Percentiles rank a stretch among this genome's conserved stretches.
Conservation (phyloP, 2,888 invertebrate genomes). For the Laspeyria flexula region DNA sequence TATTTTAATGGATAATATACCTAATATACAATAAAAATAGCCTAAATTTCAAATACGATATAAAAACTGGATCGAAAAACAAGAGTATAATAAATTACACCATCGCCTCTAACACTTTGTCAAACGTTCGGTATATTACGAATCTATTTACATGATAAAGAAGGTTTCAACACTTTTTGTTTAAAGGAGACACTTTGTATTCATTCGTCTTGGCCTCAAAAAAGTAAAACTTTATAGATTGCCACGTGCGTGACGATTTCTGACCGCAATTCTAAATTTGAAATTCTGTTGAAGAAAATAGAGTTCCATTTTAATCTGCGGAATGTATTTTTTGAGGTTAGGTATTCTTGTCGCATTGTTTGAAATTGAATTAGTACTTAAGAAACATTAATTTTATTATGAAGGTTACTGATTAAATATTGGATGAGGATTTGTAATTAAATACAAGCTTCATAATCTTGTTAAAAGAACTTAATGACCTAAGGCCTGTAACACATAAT, state of each 20-base stretch:
- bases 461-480: too few relatives aligned
- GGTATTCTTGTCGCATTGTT: neutral
- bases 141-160: conserved; percentile 35
- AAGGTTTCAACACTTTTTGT: conserved; percentile 8
- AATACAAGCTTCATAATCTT: too few relatives aligned
- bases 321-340: neutral
- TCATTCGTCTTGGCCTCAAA: conserved; percentile 12
- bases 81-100: conserved; percentile 18
- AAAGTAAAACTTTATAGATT: conserved; percentile 6
- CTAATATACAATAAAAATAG: neutral
- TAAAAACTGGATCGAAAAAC: conserved; percentile 13
- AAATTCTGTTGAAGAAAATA: neutral
- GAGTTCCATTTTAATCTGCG: neutral
- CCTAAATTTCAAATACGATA: conserved; percentile 4
- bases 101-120: conserved; percentile 19
- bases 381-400: conserved; percentile 1
- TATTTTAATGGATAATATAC: neutral
- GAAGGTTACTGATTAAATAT: neutral
- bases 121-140: conserved; percentile 11
- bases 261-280: conserved; percentile 27
- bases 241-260: conserved; percentile 27
- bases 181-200: conserved; percentile 20
- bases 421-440: neutral
- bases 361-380: conserved; percentile 1
- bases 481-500: too few relatives aligned